Percentiles rank a stretch among this genome's conserved stretches.
These are phyloP conservation scores for Lepus americanus DNA, from an alignment of 2,113 vertebrate species.

Conservation along the genomic window DNA sequence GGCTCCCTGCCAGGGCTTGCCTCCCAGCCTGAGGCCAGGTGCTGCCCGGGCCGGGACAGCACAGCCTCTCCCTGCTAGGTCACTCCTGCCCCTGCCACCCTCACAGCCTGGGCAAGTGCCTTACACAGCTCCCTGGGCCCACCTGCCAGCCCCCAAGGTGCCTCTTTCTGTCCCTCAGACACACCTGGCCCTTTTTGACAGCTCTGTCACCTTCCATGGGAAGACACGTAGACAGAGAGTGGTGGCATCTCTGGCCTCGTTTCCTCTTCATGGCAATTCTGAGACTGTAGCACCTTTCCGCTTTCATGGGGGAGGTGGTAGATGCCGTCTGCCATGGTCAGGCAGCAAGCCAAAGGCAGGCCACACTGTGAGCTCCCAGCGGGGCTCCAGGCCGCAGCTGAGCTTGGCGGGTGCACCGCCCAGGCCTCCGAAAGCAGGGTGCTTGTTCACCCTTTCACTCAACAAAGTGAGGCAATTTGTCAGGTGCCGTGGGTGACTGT, in stretches of 20 bases:
- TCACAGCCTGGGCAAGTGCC: background rate
- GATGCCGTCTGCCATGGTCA: background rate
- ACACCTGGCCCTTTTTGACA: background rate
- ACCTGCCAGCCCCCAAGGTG: background rate
- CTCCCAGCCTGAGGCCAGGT: background rate
- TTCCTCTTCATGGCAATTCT: background rate
- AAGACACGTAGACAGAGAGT: background rate
- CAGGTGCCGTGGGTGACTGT: conserved; percentile 32
- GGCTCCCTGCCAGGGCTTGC: background rate
- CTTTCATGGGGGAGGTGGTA: background rate
- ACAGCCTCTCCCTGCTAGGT: background rate
- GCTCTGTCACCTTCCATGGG: background rate
- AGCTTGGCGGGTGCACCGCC: background rate
- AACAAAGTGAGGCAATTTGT: conserved; percentile 79
- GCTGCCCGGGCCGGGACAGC: background rate
- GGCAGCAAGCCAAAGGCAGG: background rate
- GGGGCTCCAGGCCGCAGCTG: background rate
- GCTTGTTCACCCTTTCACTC: background rate
- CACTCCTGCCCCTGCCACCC: background rate
- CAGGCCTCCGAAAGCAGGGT: background rate
- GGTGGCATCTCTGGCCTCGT: background rate
- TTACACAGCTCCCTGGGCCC: background rate
- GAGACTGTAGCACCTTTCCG: background rate
- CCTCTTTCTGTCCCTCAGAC: background rate
- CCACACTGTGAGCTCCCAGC: background rate